Evolutionary conservation across 2,797 vertebrate species (phyloP).

Genomic region (Sciurus vulgaris): DNA sequence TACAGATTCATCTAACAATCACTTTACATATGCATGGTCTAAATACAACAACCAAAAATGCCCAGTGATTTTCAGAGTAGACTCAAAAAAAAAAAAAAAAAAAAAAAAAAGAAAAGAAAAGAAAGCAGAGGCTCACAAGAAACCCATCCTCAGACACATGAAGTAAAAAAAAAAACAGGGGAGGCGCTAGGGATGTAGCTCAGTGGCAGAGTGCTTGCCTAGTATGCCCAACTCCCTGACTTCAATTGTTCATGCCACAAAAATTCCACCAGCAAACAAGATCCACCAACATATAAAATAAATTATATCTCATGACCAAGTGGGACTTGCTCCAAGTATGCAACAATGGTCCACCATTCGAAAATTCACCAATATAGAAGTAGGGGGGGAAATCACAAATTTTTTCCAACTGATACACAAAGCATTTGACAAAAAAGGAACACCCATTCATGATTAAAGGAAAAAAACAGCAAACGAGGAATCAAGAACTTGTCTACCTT

Average conservation of each 20-base stretch:
- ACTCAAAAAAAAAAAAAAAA: neutral
- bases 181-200: neutral
- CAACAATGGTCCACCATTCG: neutral
- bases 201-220: neutral
- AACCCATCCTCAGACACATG: neutral
- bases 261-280: neutral
- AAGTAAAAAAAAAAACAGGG: neutral
- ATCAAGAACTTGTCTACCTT: neutral
- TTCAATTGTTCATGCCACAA: neutral
- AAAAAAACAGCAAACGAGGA: neutral
- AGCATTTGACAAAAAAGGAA: neutral
- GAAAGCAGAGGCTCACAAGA: too few relatives aligned
- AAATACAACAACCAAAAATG: neutral
- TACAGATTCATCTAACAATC: neutral
- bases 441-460: neutral
- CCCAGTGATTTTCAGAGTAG: neutral
- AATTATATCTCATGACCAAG: neutral
- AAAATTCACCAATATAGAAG: neutral
- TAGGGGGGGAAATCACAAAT: neutral
- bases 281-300: neutral
- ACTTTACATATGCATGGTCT: neutral
- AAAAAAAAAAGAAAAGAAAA: too few relatives aligned
- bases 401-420: neutral
- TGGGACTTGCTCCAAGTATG: neutral
- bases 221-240: neutral